phyloP scores from a whole-genome alignment of 1,140 invertebrate genomes.

The Rhizoglyphus robini region DNA sequence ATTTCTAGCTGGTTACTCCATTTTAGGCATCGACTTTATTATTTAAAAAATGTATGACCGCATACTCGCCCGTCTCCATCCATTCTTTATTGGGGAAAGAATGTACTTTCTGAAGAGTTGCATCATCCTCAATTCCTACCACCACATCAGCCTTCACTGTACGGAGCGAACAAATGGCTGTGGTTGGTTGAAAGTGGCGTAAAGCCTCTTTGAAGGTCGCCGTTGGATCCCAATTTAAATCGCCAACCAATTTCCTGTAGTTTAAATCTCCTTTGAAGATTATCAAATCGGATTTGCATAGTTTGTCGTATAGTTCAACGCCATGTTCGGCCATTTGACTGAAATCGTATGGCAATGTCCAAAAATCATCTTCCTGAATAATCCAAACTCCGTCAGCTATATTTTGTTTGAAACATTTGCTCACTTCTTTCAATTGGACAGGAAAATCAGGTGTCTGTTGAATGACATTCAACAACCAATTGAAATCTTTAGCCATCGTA shows the following conservation, averaged over 20 bases:
- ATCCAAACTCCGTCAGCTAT: conserved; percentile 36
- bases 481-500: conserved; percentile 57
- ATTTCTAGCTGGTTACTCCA: too few relatives aligned
- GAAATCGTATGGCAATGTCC: conserved; percentile 71
- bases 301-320: conserved; percentile 52
- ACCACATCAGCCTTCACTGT: conserved; percentile 84
- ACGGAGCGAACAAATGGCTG: conserved; percentile 56
- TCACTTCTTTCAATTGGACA: conserved; percentile 25
- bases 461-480: conserved; percentile 46
- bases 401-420: conserved; percentile 41
- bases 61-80: conserved; percentile 78
- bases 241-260: conserved; percentile 82
- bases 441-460: conserved; percentile 17
- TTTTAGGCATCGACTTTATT: too few relatives aligned
- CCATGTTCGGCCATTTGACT: conserved; percentile 55
- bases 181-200: conserved; percentile 64
- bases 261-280: conserved; percentile 95
- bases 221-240: conserved; percentile 63
- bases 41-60: conserved; percentile 48
- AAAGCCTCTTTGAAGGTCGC: conserved; percentile 54
- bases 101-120: conserved; percentile 5
- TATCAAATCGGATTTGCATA: conserved; percentile 53
- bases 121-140: conserved; percentile 48
- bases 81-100: conserved; percentile 48
- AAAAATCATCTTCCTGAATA: conserved; percentile 52